These are phyloP conservation scores for Formica exsecta DNA, from an alignment of 1,140 invertebrate genomes.

Conservation along the genomic window DNA sequence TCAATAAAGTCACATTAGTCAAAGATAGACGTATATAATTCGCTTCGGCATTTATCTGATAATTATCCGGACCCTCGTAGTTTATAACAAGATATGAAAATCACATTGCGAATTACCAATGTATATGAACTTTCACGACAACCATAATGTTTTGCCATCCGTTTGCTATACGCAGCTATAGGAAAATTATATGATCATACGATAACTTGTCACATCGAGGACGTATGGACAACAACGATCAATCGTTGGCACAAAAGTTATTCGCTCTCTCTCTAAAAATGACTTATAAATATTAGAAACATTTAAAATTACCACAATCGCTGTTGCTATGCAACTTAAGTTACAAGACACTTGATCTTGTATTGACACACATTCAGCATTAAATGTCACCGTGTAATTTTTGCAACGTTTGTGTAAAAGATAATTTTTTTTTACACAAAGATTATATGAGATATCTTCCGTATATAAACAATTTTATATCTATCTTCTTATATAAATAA, in stretches of 20 bases:
- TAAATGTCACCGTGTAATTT: conserved; percentile 2
- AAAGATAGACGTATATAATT: conserved; percentile 37
- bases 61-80: conserved; percentile 35
- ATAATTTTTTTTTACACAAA: background rate
- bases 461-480: background rate
- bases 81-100: conserved; percentile 58
- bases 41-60: conserved; percentile 58
- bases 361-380: background rate
- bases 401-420: background rate
- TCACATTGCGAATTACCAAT: background rate
- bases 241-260: background rate
- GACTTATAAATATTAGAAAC: conserved; percentile 49
- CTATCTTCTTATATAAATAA: conserved; percentile 3
- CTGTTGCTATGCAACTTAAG: background rate
- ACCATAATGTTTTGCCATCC: background rate
- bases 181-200: conserved; percentile 22
- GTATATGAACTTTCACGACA: conserved; percentile 41
- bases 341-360: background rate
- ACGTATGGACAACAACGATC: conserved; percentile 8
- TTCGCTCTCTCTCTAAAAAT: background rate
- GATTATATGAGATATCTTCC: background rate
- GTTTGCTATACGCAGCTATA: background rate
- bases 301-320: conserved; percentile 15
- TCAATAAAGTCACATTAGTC: conserved; percentile 54
- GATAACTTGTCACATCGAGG: conserved; percentile 11